phyloP scores from a whole-genome alignment of 2,113 vertebrate genomes.

The Terrapene triunguis region DNA sequence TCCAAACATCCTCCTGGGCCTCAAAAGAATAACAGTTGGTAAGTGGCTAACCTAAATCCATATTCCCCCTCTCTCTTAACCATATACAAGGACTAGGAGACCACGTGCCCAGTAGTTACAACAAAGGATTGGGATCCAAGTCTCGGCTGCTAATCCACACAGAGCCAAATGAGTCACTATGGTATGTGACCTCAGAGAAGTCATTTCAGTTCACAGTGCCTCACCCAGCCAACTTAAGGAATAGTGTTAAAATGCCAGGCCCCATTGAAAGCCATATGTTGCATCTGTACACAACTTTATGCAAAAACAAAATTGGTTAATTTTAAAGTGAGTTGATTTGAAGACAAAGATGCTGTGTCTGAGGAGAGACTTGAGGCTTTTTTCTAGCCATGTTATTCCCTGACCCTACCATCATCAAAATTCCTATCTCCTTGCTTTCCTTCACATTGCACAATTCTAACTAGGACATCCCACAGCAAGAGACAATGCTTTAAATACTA shows the following conservation, averaged over 20 bases:
- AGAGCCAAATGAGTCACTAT: background rate
- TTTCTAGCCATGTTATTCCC: background rate
- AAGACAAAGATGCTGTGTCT: background rate
- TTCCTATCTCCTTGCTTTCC: background rate
- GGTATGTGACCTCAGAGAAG: background rate
- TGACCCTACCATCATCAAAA: too few relatives aligned
- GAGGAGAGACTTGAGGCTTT: background rate
- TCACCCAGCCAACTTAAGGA: background rate
- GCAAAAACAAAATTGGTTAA: background rate
- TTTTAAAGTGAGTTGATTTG: background rate
- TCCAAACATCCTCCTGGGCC: background rate
- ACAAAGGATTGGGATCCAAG: background rate
- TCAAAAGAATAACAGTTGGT: background rate
- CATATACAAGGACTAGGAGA: background rate
- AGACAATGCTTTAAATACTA: background rate
- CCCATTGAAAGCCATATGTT: slow-evolving; percentile 47
- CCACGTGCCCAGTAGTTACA: background rate
- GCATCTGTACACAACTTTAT: slow-evolving; percentile 34
- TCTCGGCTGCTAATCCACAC: background rate
- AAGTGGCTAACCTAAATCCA: background rate
- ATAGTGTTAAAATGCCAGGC: background rate
- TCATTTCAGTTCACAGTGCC: background rate
- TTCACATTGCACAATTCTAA: background rate
- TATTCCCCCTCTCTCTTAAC: background rate
- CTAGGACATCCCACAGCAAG: background rate